phyloP scores from a whole-genome alignment of 2,797 vertebrate species.

The Eurystomus glaucurus region DNA sequence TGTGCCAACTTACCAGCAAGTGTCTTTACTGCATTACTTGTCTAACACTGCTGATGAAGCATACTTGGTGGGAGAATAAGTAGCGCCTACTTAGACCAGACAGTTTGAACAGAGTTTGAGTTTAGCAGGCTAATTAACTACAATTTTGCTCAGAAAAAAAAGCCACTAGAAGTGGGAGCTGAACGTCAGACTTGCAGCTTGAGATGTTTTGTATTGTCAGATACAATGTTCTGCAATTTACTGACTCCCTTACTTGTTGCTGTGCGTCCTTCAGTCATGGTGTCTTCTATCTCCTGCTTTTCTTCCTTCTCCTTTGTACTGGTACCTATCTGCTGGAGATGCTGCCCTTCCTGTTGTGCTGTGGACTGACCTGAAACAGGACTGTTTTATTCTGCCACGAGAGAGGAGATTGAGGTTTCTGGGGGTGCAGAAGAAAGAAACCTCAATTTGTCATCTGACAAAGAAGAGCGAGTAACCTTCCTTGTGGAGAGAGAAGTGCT shows the following conservation, averaged over 20 bases:
- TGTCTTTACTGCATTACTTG: conserved; percentile 91
- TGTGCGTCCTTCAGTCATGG: conserved; percentile 7
- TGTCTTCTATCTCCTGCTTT: conserved; percentile 56
- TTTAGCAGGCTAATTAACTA: conserved; percentile 50
- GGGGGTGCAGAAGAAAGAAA: conserved; percentile 9
- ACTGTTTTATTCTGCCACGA: background rate
- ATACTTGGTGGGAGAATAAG: conserved; percentile 66
- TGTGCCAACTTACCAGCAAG: conserved; percentile 96
- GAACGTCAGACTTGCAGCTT: conserved; percentile 58
- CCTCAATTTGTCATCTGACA: background rate
- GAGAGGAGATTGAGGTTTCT: background rate
- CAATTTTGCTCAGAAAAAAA: conserved; percentile 59
- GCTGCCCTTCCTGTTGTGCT: conserved; percentile 36
- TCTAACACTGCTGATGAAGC: conserved; percentile 84
- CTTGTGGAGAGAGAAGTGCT: background rate
- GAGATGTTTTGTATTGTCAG: conserved; percentile 66
- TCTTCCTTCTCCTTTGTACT: conserved; percentile 55
- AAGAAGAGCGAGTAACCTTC: background rate
- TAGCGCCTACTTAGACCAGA: conserved; percentile 64
- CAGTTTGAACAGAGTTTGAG: conserved; percentile 50
- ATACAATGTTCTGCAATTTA: conserved; percentile 32
- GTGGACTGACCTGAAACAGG: conserved; percentile 25
- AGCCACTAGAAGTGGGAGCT: conserved; percentile 37
- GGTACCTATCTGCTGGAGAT: conserved; percentile 70
- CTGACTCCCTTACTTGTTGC: conserved; percentile 31